Percentiles rank a stretch among this genome's conserved stretches.
phyloP scores from a whole-genome alignment of 2,113 vertebrate species.

The Corydoras sp. region DNA sequence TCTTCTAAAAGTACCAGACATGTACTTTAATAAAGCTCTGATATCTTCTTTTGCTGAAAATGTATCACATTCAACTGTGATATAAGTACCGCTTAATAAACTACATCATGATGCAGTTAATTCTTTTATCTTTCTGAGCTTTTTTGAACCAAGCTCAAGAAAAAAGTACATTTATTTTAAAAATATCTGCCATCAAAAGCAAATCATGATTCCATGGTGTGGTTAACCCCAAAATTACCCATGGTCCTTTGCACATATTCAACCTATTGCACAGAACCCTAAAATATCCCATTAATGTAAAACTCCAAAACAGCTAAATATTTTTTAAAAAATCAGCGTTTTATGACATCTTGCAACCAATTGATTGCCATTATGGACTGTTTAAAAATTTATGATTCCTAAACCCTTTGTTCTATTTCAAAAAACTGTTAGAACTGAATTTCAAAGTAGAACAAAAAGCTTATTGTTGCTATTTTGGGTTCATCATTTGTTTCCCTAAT shows the following conservation, averaged over 20 bases:
- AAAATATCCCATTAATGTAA: constrained; percentile 29
- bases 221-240: constrained; percentile 9
- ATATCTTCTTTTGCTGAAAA: neutral
- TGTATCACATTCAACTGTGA: neutral
- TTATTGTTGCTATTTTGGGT: no score
- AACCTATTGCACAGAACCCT: constrained; percentile 48
- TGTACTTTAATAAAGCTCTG: neutral
- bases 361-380: no score
- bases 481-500: no score
- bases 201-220: neutral
- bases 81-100: neutral
- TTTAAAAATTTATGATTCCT: no score
- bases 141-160: constrained; percentile 1
- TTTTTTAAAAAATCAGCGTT: no score
- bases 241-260: constrained; percentile 12
- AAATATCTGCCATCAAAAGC: neutral
- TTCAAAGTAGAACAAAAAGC: no score
- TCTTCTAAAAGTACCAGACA: neutral
- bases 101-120: neutral
- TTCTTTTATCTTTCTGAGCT: neutral
- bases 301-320: neutral
- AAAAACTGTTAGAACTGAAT: no score
- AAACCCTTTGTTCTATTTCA: no score
- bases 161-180: neutral
- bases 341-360: no score